A percentile compares a stretch with the other conserved stretches of the same genome.
phyloP scores from a whole-genome alignment of 2,888 invertebrate species.

The Acronicta aceris region DNA sequence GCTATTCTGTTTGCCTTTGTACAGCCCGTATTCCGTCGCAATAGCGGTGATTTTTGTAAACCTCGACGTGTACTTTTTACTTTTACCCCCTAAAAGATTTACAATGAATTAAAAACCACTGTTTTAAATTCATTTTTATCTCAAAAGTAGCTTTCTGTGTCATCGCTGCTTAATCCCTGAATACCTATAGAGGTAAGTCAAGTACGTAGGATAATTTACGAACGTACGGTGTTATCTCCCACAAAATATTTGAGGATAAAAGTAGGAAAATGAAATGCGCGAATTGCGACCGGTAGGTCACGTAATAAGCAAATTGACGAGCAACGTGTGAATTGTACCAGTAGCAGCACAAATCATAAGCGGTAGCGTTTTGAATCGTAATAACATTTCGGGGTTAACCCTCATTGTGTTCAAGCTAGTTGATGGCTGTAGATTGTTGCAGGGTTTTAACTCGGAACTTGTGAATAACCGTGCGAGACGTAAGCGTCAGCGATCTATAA shows the following conservation, averaged over 20 bases:
- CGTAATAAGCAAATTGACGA: conserved; percentile 45
- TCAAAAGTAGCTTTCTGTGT: no score
- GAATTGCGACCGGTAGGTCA: conserved; percentile 43
- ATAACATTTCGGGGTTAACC: conserved; percentile 21
- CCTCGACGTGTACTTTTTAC: no score
- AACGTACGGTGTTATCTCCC: no score
- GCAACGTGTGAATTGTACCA: conserved; percentile 34
- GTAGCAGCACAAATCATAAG: conserved; percentile 9
- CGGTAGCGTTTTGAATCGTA: conserved; percentile 8
- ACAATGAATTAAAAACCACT: no score
- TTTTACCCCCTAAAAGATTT: no score
- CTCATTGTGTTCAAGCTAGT: conserved; percentile 21
- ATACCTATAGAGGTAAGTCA: no score
- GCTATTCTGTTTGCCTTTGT: no score
- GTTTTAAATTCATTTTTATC: no score
- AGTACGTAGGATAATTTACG: no score
- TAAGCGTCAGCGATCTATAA: conserved; percentile 9
- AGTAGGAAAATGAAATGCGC: conserved; percentile 30
- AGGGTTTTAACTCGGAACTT: conserved; percentile 20
- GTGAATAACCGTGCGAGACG: neutral
- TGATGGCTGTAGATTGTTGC: conserved; percentile 26
- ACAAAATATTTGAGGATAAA: neutral
- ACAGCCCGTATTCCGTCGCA: no score
- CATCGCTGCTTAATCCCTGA: no score
- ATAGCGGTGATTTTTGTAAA: no score